Percentiles rank a stretch among this genome's conserved stretches.
phyloP scores from a whole-genome alignment of 2,888 invertebrate species.

The Drosophila prolongata region DNA sequence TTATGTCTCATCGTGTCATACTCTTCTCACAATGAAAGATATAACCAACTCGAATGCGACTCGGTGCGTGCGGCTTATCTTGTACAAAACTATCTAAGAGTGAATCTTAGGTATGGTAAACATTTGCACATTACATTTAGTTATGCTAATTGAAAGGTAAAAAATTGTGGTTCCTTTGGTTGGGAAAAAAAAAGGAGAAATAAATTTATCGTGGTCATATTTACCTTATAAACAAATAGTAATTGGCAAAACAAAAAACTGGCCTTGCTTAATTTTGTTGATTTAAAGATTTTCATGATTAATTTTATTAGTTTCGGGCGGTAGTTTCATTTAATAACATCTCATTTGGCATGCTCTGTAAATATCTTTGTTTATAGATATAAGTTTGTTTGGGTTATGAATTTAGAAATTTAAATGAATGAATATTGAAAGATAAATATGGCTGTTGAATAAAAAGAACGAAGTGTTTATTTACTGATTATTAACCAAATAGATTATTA shows the following conservation, averaged over 20 bases:
- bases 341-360: no score
- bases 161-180: background rate
- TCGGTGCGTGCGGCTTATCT: slow-evolving; percentile 22
- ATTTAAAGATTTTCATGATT: no score
- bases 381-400: background rate
- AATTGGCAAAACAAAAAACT: background rate
- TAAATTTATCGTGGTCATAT: background rate
- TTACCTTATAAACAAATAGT: background rate
- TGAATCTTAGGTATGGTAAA: slow-evolving; percentile 10
- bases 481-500: background rate
- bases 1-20: slow-evolving; percentile 13
- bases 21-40: slow-evolving; percentile 14
- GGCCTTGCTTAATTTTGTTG: no score
- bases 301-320: no score
- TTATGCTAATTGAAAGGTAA: slow-evolving; percentile 22
- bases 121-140: slow-evolving; percentile 18
- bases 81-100: slow-evolving; percentile 2
- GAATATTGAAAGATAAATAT: background rate
- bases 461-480: background rate
- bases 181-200: background rate
- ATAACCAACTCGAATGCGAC: background rate
- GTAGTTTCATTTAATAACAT: no score
- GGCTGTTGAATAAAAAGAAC: background rate
- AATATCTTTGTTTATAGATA: background rate
- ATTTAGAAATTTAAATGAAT: background rate